Base-by-base conservation (phyloP, 1,140 invertebrate genomes). In the Lordiphosa stackelbergi region DNA sequence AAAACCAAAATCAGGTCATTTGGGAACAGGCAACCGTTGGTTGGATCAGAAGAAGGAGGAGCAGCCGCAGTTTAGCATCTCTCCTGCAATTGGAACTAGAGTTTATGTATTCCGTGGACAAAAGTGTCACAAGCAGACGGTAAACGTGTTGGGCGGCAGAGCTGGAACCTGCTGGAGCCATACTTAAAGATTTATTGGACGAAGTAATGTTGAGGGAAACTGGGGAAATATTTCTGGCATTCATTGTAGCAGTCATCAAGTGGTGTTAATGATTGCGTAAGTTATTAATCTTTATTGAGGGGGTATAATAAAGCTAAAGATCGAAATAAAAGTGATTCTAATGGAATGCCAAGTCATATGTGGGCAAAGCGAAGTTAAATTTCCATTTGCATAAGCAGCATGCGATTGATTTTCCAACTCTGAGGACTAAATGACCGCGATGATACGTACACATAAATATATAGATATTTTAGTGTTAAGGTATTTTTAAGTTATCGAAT, bases 1-100 rank as follows among this genome's bases (percentile, higher is more conserved):
- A 81, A 79, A 81, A 71, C 58, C 72, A 71, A 71, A 79, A 81
- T 81, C 75, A 72, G 75, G 75, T 81, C 75, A 81, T 81, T 83
- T 71, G 46, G 63, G 53, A 40, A 24, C 34, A 12, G 28, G 28
- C 24, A 7, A 28, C 5, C 24, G 24, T 28, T 31, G 19, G 19
- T 19, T 19, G 19, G 19, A 19, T 19, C 19, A 19, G 19, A 19
- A 19, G 19, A 19, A 63, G 13, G 22, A 40, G 16, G 46, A 24
- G 35, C 28, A 7, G 28, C 28, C 28, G 28, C 28, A 31, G 28
- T 31, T 31, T 31, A 31, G 28, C 28, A 31, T 31, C 28, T 31
- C 28, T 7, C 28, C 28, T 8, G 28, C 28, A 34, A 42, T 2
- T 12, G 51, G 12, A 45, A 19, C 16, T 59, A 56, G 54, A 37